phyloP scores from a whole-genome alignment of 2,113 vertebrate genomes.

The Neogale vison region DNA sequence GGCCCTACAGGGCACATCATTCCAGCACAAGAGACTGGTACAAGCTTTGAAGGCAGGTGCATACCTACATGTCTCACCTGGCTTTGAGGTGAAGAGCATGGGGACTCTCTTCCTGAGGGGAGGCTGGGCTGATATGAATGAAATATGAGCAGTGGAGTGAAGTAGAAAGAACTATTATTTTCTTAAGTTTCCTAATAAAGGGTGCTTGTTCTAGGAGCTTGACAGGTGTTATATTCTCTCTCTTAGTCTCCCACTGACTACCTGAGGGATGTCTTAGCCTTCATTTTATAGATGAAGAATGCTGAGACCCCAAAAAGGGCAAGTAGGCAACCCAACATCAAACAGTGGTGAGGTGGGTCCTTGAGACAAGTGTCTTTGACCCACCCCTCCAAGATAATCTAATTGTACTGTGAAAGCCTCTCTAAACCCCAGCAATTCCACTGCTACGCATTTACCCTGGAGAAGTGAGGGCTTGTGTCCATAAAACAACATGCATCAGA shows the following conservation, averaged over 20 bases:
- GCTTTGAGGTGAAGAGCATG: background rate
- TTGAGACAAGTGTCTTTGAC: background rate
- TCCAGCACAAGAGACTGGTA: background rate
- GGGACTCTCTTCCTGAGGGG: background rate
- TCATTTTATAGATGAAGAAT: background rate
- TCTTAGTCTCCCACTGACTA: background rate
- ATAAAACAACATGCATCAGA: background rate
- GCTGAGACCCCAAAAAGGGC: background rate
- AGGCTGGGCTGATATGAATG: background rate
- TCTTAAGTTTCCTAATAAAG: background rate
- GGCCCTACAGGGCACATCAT: background rate
- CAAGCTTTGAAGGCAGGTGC: background rate
- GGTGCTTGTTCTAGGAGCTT: background rate
- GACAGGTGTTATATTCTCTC: background rate
- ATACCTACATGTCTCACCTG: background rate
- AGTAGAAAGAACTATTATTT: background rate
- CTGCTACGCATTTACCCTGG: background rate
- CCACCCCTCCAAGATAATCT: accelerated
- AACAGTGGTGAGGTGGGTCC: background rate
- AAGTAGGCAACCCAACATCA: background rate
- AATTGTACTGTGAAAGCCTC: background rate
- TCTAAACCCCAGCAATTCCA: background rate
- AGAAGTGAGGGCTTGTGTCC: background rate
- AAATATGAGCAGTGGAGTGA: background rate
- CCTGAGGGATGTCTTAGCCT: background rate